Percentiles rank a stretch among this genome's conserved stretches.
Conservation (phyloP, 2,888 invertebrate species). For the Crematogaster levior region DNA sequence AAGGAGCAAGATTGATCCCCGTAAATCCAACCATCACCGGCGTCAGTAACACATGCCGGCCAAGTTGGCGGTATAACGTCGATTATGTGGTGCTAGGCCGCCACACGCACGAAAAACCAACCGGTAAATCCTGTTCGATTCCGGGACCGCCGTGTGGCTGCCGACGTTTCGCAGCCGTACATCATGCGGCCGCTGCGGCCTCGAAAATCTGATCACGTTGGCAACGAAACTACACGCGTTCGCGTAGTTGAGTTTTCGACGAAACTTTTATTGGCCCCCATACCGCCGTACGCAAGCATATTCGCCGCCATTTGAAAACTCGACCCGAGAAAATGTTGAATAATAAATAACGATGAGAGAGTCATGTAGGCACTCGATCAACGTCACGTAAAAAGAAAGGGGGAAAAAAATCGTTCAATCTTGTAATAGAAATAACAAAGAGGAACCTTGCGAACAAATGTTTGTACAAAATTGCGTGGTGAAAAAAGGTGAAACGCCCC, state of each 20-base stretch:
- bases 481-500: not conserved
- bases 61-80: conserved; percentile 64
- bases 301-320: conserved; percentile 15
- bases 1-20: conserved; percentile 65
- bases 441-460: not conserved
- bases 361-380: conserved; percentile 28
- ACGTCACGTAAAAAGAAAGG: not conserved
- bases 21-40: conserved; percentile 64
- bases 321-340: conserved; percentile 17
- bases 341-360: conserved; percentile 32
- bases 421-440: not conserved
- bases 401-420: not conserved
- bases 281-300: not conserved
- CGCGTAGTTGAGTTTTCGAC: conserved; percentile 10
- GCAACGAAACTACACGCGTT: not conserved
- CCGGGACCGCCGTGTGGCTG: not conserved
- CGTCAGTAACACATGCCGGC: conserved; percentile 73
- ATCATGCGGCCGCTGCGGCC: conserved; percentile 9
- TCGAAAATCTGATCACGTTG: conserved; percentile 47
- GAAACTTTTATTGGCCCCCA: conserved; percentile 34
- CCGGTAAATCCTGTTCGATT: conserved; percentile 26
- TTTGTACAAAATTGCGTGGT: conserved; percentile 25
- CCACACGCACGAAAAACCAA: conserved; percentile 47
- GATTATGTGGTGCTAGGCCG: conserved; percentile 61
- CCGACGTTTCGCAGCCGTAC: conserved; percentile 13